phyloP scores from a whole-genome alignment of 2,888 invertebrate genomes.

The Tachystola acroxantha region DNA sequence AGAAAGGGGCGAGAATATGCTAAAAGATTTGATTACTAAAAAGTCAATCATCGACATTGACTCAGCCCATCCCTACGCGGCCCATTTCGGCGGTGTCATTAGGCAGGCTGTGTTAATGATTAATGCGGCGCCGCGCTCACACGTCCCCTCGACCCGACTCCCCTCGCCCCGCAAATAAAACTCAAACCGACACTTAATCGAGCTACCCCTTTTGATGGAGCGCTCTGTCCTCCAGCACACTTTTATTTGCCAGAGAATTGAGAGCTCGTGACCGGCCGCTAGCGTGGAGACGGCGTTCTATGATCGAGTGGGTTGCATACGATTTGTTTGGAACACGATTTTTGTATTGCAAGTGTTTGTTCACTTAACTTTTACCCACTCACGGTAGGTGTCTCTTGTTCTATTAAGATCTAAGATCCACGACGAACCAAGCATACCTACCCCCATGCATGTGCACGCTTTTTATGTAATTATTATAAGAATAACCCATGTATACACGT shows the following conservation, averaged over 20 bases:
- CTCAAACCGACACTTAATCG: slow-evolving; percentile 71
- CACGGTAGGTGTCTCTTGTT: too few relatives aligned
- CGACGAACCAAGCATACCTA: too few relatives aligned
- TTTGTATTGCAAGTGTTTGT: slow-evolving; percentile 31
- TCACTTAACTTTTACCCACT: background rate
- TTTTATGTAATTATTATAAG: too few relatives aligned
- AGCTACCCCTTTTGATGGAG: slow-evolving; percentile 74
- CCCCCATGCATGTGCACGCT: too few relatives aligned
- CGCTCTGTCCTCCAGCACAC: slow-evolving; percentile 48
- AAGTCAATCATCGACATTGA: slow-evolving; percentile 28
- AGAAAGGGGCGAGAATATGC: too few relatives aligned
- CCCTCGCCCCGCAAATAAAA: slow-evolving; percentile 59
- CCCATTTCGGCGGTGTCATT: slow-evolving; percentile 75
- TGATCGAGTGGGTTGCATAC: slow-evolving; percentile 45
- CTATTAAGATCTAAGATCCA: too few relatives aligned
- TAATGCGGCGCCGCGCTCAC: slow-evolving; percentile 71
- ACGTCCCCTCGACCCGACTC: slow-evolving; percentile 35
- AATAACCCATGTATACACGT: too few relatives aligned
- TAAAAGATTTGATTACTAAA: too few relatives aligned
- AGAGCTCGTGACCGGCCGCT: slow-evolving; percentile 42
- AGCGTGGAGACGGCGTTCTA: slow-evolving; percentile 20
- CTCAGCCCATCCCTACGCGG: slow-evolving; percentile 42
- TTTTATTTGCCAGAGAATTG: slow-evolving; percentile 46
- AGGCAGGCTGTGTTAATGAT: slow-evolving; percentile 76
- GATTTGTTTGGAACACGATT: slow-evolving; percentile 47